Base-by-base conservation (phyloP, 2,888 invertebrate genomes). In the Mesorhabditis sp. region DNA sequence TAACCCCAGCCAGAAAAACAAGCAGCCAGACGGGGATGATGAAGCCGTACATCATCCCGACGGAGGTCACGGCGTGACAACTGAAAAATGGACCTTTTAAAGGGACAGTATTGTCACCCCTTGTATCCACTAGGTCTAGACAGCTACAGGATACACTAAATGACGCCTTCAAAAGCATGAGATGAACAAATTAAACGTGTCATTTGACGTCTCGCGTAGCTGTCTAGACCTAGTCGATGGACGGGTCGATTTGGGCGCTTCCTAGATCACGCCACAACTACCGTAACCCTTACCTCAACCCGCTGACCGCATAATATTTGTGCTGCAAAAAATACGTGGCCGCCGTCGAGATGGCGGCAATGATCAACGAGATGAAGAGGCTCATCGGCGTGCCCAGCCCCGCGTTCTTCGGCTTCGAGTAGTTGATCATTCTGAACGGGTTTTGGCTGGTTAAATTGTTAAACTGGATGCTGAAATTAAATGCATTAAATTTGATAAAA, bases 1-100 rank as follows among this genome's bases (percentile, higher is more conserved):
- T 77, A 5, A 77, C 42, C 4, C 72, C 74, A 4, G 77, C 72
- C 2, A 73, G 13, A 41, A 71, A 68, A 4, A 75, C n/a, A 28
- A 78, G 70, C 10, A 76, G 42, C 77, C 77, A 79, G 5, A 78
- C 76, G 2, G 79, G 79, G 15, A 79, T 77, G 10, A 79, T 72
- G 62, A 78, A 79, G 4, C 75, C 79, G 73, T 76, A 79, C 45
- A 79, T 66, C 74, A 74, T 75, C 45, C 76, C 76, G 6, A 69
- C 67, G 13, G 78, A 75, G 6, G 76, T 69, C 7, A 69, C 67
- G 7, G 73, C 79, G 65, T 76, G 77, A 45, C 79, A 79, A 44
- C 79, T 79, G 70, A 68, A 71, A 70, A 42, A 15, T 5, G 13
- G 5, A 50, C n/a, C 13, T 50, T 50, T 50, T 13, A 50, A 50